phyloP scores from a whole-genome alignment of 2,888 invertebrate genomes.

The Allophyes oxyacanthae region DNA sequence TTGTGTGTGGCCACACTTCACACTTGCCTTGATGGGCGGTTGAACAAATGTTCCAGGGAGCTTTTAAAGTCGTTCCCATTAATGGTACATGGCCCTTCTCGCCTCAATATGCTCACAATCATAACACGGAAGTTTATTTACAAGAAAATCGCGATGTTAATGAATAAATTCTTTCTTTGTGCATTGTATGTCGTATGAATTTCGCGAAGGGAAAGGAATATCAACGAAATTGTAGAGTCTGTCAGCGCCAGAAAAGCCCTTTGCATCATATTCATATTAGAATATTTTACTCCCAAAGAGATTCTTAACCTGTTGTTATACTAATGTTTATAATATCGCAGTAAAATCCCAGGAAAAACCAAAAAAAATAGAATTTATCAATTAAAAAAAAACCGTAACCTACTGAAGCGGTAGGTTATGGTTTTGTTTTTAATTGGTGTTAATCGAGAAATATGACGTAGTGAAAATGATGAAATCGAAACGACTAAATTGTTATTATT shows the following conservation, averaged over 20 bases:
- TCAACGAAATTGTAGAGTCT: constrained; percentile 15
- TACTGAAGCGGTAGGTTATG: no score
- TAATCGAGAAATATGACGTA: no score
- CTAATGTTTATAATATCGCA: no score
- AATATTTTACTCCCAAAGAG: constrained; percentile 21
- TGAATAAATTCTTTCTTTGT: constrained; percentile 26
- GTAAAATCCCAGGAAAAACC: no score
- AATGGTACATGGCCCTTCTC: constrained; percentile 43
- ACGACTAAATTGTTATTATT: no score
- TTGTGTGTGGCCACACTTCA: constrained; percentile 67
- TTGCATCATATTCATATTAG: constrained; percentile 22
- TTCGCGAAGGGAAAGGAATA: constrained; percentile 7
- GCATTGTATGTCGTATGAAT: constrained; percentile 1
- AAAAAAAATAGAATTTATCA: no score
- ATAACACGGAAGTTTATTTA: constrained; percentile 15
- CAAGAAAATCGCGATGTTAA: constrained; percentile 29
- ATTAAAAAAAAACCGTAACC: no score
- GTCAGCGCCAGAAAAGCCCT: constrained; percentile 16
- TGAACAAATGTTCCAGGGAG: constrained; percentile 61
- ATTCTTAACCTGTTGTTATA: constrained; percentile 2
- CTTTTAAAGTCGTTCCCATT: constrained; percentile 54
- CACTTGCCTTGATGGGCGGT: constrained; percentile 58
- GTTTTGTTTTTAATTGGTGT: no score
- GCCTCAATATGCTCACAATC: constrained; percentile 23
- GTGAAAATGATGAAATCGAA: no score